Evolutionary conservation across 2,888 invertebrate species (phyloP).

Genomic region (Strigamia transsilvanica): DNA sequence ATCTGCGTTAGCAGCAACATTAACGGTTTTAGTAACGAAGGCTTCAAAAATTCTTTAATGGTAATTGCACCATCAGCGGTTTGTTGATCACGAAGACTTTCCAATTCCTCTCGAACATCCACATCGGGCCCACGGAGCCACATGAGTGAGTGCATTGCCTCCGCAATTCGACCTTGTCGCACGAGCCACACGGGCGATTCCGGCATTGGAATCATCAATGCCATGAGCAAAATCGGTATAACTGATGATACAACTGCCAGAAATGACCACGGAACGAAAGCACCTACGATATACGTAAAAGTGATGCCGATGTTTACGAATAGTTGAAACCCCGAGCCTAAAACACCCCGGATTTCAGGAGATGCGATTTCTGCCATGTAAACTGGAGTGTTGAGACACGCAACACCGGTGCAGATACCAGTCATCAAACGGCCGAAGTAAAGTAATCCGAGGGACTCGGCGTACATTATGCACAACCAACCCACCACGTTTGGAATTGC

Average conservation of each 20-base stretch:
- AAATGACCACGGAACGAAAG: conserved; percentile 79
- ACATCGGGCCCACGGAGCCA: conserved; percentile 83
- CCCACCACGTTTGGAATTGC: conserved; percentile 67
- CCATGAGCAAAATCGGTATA: conserved; percentile 79
- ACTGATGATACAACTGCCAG: conserved; percentile 81
- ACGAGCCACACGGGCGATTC: conserved; percentile 80
- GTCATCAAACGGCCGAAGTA: conserved; percentile 82
- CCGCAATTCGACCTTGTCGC: conserved; percentile 68
- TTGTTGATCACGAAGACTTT: conserved; percentile 77
- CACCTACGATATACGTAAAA: conserved; percentile 71
- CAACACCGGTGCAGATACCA: conserved; percentile 87
- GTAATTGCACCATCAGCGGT: conserved; percentile 59
- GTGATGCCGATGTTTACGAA: conserved; percentile 85
- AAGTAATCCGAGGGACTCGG: conserved; percentile 70
- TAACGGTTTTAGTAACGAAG: conserved; percentile 78
- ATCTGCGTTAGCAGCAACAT: conserved; percentile 85
- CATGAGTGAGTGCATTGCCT: conserved; percentile 78
- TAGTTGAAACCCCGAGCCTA: conserved; percentile 89
- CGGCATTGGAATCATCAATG: conserved; percentile 83
- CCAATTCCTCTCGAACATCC: conserved; percentile 80
- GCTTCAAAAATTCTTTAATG: conserved; percentile 72
- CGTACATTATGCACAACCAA: conserved; percentile 82
- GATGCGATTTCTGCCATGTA: conserved; percentile 94
- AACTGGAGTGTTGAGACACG: conserved; percentile 86
- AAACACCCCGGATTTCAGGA: conserved; percentile 87